Evolutionary conservation across 2,888 invertebrate species (phyloP).

Genomic region (Pyrrhosoma nymphula): DNA sequence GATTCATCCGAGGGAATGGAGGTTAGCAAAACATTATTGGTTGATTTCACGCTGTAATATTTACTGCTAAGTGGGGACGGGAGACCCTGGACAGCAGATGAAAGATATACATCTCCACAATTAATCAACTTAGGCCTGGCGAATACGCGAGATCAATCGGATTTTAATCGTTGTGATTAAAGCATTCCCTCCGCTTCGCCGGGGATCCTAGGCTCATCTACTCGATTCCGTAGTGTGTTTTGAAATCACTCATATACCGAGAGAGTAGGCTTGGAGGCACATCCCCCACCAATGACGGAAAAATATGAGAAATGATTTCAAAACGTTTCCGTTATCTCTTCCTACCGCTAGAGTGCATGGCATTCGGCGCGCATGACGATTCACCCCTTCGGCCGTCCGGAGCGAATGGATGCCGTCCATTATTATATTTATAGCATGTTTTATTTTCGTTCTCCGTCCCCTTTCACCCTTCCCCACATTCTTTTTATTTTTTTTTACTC

Average conservation of each 20-base stretch:
- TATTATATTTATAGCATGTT: neutral
- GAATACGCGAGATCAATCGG: neutral
- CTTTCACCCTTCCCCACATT: neutral
- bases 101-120: neutral
- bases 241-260: neutral
- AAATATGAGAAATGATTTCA: neutral
- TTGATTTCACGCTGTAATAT: no score
- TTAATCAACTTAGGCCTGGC: neutral
- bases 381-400: neutral
- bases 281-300: neutral
- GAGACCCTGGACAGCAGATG: neutral
- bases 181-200: neutral
- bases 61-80: neutral
- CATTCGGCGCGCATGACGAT: neutral
- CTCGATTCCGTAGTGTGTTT: neutral
- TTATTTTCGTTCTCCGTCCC: neutral
- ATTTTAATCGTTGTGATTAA: neutral
- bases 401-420: neutral
- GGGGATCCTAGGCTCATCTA: neutral
- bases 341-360: neutral
- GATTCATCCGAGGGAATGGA: no score
- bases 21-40: no score
- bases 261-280: neutral
- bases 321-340: neutral
- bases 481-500: neutral